phyloP scores from a whole-genome alignment of 2,797 vertebrate genomes.

The Merluccius polli region DNA sequence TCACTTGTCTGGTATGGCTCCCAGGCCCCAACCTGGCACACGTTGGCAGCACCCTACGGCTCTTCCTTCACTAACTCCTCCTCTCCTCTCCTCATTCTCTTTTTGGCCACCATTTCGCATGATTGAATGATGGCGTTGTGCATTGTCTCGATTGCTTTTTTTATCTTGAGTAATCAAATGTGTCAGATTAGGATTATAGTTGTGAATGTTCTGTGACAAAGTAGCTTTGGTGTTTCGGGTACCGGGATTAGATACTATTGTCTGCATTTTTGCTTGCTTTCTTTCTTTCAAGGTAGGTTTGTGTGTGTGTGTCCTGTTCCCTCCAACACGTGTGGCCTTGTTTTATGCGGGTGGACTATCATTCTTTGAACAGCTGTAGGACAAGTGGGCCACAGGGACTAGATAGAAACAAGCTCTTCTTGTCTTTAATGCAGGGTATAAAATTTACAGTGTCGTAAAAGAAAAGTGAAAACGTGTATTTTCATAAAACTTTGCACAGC shows the following conservation, averaged over 20 bases:
- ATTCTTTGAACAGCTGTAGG: not conserved
- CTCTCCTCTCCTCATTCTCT: not conserved
- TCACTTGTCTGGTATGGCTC: constrained; percentile 3
- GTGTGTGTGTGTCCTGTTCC: not conserved
- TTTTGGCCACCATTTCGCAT: not conserved
- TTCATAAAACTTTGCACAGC: not conserved
- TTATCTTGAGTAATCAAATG: constrained; percentile 2
- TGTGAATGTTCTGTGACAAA: constrained; percentile 3
- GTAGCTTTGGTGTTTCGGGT: constrained; percentile 5
- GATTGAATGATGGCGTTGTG: not conserved
- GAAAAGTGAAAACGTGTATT: not conserved
- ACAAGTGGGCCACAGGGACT: constrained; percentile 3
- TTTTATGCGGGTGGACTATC: not conserved
- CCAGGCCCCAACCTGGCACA: not conserved
- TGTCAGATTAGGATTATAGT: constrained; percentile 1
- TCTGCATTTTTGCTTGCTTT: not conserved
- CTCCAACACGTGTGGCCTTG: not conserved
- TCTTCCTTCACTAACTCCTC: not conserved
- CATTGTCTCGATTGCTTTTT: not conserved
- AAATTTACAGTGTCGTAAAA: not conserved
- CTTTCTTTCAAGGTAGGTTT: not conserved
- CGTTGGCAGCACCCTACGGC: not conserved
- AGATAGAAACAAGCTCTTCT: not conserved
- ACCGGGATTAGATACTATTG: constrained; percentile 1
- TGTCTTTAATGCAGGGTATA: not conserved